phyloP scores from a whole-genome alignment of 2,888 invertebrate genomes.

The Xanthorhoe designata region DNA sequence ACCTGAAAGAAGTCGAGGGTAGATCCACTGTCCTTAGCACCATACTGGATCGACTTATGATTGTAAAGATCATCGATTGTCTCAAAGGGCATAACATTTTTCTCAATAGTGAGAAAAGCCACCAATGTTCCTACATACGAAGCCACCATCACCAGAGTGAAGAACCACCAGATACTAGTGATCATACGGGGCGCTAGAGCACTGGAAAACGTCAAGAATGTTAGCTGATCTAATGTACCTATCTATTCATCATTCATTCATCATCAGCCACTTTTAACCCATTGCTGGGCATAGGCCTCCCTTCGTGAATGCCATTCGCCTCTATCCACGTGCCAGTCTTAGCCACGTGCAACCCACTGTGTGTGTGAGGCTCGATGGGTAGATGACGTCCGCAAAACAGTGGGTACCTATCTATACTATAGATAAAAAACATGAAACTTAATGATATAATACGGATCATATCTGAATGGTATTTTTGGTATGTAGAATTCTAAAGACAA shows the following conservation, averaged over 20 bases:
- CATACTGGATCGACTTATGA: conserved; percentile 93
- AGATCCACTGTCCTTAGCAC: conserved; percentile 92
- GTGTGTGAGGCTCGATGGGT: no score
- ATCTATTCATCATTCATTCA: no score
- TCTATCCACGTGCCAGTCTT: no score
- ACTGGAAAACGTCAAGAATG: conserved; percentile 70
- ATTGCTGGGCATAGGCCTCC: no score
- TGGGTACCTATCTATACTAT: no score
- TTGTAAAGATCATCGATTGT: conserved; percentile 93
- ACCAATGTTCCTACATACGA: conserved; percentile 96
- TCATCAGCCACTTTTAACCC: no score
- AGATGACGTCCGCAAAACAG: no score
- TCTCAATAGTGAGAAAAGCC: conserved; percentile 94
- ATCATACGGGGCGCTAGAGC: conserved; percentile 95
- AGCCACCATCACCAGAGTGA: conserved; percentile 93
- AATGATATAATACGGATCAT: no score
- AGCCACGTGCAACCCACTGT: no score
- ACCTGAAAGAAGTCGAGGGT: conserved; percentile 95
- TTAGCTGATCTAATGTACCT: neutral
- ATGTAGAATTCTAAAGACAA: no score
- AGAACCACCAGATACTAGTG: conserved; percentile 96
- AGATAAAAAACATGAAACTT: neutral
- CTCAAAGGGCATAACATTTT: conserved; percentile 88
- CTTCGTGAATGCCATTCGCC: no score
- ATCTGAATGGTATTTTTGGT: no score